A percentile compares a stretch with the other conserved stretches of the same genome.
These are phyloP conservation scores for Auanema sp. DNA, from an alignment of 2,888 invertebrate species.

Conservation along the genomic window DNA sequence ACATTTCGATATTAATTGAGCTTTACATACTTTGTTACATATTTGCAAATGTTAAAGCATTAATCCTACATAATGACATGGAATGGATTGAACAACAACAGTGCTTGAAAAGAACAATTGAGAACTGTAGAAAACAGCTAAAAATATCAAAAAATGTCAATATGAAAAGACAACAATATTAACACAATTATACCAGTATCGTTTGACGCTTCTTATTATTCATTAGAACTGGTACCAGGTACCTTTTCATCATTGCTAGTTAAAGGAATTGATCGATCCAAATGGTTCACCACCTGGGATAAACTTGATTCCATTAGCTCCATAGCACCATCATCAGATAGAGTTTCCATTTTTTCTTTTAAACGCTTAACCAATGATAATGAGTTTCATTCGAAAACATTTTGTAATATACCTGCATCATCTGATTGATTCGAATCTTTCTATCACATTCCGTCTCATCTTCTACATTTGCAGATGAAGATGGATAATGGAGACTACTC, in stretches of 20 bases:
- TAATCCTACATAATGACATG: too few species aligned
- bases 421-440: constrained; percentile 6
- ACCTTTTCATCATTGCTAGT: constrained; percentile 1
- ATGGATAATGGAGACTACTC: not conserved
- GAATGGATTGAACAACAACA: too few species aligned
- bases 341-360: not conserved
- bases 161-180: too few species aligned
- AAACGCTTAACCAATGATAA: constrained; percentile 10
- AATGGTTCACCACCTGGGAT: constrained; percentile 15
- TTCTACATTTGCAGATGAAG: constrained; percentile 6
- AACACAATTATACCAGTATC: too few species aligned
- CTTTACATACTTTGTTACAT: too few species aligned
- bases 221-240: not conserved
- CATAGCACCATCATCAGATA: constrained; percentile 6
- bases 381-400: too few species aligned
- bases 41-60: too few species aligned
- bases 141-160: too few species aligned
- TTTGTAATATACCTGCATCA: constrained; percentile 13
- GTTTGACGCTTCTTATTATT: too few species aligned
- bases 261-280: constrained; percentile 7
- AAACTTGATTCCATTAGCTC: constrained; percentile 13
- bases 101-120: too few species aligned
- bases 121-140: too few species aligned
- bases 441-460: constrained; percentile 4
- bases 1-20: too few species aligned